A percentile compares a stretch with the other conserved stretches of the same genome.
Evolutionary conservation across 2,797 vertebrate species (phyloP).

Genomic region (Melanotaenia maccullochi): DNA sequence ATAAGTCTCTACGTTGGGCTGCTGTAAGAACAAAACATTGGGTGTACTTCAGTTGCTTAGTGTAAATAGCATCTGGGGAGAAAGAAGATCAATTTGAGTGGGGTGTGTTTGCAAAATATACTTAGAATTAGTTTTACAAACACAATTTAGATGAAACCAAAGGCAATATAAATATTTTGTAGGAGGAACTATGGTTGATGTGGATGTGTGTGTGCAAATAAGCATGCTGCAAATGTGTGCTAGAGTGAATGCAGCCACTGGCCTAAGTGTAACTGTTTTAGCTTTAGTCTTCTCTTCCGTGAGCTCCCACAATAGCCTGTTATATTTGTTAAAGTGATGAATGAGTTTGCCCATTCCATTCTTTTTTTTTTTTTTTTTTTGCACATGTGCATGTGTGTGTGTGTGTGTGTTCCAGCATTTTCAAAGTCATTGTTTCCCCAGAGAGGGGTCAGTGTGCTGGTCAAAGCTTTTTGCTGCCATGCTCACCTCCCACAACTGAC

Average conservation of each 20-base stretch:
- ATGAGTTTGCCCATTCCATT: slow-evolving; percentile 77
- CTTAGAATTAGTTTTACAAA: slow-evolving; percentile 2
- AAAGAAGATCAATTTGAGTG: not conserved
- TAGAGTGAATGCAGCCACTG: slow-evolving; percentile 47
- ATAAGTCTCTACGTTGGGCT: not conserved
- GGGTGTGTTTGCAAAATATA: not conserved
- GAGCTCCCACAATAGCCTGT: slow-evolving; percentile 64
- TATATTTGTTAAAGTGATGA: slow-evolving; percentile 80
- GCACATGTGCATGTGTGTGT: not conserved
- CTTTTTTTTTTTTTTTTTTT: slow-evolving; percentile 50
- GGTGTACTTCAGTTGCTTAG: not conserved
- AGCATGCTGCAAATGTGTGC: slow-evolving; percentile 11
- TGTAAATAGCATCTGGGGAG: not conserved
- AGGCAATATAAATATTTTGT: not conserved
- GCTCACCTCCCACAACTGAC: slow-evolving; percentile 72
- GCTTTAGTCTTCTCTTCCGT: slow-evolving; percentile 65
- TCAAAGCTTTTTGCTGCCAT: slow-evolving; percentile 77
- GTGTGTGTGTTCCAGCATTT: slow-evolving; percentile 64
- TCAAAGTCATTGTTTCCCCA: slow-evolving; percentile 85
- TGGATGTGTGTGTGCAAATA: not conserved
- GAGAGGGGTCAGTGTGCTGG: slow-evolving; percentile 81
- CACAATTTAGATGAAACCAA: not conserved
- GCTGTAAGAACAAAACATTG: slow-evolving; percentile 2
- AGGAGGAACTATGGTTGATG: not conserved
- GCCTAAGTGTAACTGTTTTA: slow-evolving; percentile 62